A percentile compares a stretch with the other conserved stretches of the same genome.
Evolutionary conservation across 64 coral and sea anemone species (phyloP).

Genomic region (Montipora sp.): DNA sequence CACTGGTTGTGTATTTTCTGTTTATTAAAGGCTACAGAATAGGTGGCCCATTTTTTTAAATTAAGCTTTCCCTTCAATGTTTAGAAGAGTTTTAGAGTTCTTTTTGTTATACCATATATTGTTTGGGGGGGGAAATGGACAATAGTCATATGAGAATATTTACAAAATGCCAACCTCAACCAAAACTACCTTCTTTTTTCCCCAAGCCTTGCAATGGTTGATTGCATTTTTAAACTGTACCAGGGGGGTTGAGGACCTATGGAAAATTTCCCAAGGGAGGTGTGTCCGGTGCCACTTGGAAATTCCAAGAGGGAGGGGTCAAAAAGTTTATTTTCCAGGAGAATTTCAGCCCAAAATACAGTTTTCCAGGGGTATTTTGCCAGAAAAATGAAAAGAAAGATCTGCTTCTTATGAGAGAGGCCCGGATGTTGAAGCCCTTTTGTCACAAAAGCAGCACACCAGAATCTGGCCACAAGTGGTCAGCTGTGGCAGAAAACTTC

Average conservation of each 20-base stretch:
- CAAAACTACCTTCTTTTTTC: conserved; percentile 58
- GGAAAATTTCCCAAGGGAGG: conserved; percentile 18
- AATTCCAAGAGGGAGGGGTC: conserved; percentile 49
- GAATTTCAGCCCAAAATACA: conserved; percentile 45
- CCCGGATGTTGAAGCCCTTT: conserved; percentile 51
- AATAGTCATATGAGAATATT: conserved; percentile 54
- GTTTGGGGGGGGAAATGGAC: conserved; percentile 26
- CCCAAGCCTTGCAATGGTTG: conserved; percentile 32
- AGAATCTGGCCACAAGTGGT: conserved; percentile 63
- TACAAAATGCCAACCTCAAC: conserved; percentile 63
- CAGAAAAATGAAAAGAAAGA: conserved; percentile 64
- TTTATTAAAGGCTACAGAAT: conserved; percentile 27
- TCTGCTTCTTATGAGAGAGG: conserved; percentile 40
- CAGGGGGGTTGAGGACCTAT: conserved; percentile 51
- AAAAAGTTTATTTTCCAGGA: conserved; percentile 63
- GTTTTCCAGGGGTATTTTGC: conserved; percentile 65
- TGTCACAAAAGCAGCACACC: conserved; percentile 41
- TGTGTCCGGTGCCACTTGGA: conserved; percentile 52
- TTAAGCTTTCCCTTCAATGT: background rate
- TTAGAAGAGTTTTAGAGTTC: conserved; percentile 56
- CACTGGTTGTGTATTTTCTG: conserved; percentile 60
- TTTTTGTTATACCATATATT: conserved; percentile 42
- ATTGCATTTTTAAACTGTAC: conserved; percentile 66
- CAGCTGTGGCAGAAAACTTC: conserved; percentile 51
- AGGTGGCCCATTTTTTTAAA: background rate